phyloP scores from a whole-genome alignment of 1,140 invertebrate species.

The Heliconius hewitsoni region DNA sequence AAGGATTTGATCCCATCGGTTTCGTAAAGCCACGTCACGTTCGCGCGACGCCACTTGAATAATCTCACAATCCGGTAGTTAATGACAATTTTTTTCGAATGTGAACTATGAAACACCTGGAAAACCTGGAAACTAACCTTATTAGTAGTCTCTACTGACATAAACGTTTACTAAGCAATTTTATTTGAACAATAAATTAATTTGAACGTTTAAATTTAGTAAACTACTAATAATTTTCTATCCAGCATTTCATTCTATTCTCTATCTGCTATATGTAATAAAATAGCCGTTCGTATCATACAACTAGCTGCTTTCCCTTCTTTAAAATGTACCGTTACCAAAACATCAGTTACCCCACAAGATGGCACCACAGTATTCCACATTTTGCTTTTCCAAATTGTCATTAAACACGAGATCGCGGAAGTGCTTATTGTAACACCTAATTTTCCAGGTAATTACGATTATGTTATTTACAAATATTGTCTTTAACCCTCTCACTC shows the following conservation, averaged over 20 bases:
- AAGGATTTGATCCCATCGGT: conserved; percentile 83
- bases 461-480: conserved; percentile 82
- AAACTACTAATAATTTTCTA: background rate
- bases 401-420: conserved; percentile 37
- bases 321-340: background rate
- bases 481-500: conserved; percentile 82
- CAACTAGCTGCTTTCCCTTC: background rate
- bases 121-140: conserved; percentile 9
- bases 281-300: background rate
- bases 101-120: conserved; percentile 18
- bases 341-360: background rate
- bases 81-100: conserved; percentile 27
- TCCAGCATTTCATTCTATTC: background rate
- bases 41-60: conserved; percentile 54
- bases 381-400: background rate
- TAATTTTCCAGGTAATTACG: conserved; percentile 75
- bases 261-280: background rate
- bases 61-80: conserved; percentile 41
- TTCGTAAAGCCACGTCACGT: conserved; percentile 70
- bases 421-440: conserved; percentile 67
- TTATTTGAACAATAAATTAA: background rate
- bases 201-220: background rate
- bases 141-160: background rate
- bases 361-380: no score
- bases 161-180: background rate